phyloP scores from a whole-genome alignment of 2,797 vertebrate genomes.

The Bryconaethiops microstoma region DNA sequence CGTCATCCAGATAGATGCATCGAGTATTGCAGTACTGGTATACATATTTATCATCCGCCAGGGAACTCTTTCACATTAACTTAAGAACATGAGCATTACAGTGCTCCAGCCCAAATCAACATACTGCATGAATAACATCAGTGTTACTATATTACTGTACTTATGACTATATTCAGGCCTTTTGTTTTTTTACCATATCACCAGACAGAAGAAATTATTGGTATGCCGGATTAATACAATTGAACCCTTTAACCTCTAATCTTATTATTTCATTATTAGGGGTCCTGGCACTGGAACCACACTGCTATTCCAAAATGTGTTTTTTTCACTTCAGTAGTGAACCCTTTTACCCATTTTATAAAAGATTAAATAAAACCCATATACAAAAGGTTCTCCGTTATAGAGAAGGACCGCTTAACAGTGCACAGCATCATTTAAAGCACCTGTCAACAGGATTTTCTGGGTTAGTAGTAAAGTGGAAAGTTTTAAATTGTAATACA shows the following conservation, averaged over 20 bases:
- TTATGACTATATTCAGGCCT: neutral
- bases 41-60: neutral
- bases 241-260: too few relatives aligned
- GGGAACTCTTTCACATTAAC: neutral
- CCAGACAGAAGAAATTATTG: neutral
- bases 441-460: too few relatives aligned
- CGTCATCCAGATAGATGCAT: neutral
- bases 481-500: too few relatives aligned
- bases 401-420: too few relatives aligned
- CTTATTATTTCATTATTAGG: neutral
- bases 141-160: neutral
- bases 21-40: constrained; percentile 9
- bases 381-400: too few relatives aligned
- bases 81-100: neutral
- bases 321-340: neutral
- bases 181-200: neutral
- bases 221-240: neutral
- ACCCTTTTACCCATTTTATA: too few relatives aligned
- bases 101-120: neutral
- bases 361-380: too few relatives aligned
- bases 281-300: neutral
- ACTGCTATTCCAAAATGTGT: neutral
- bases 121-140: neutral
- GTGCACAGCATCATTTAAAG: too few relatives aligned
- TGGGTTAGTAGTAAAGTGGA: too few relatives aligned